A percentile compares a stretch with the other conserved stretches of the same genome.
Evolutionary conservation across 1,140 invertebrate genomes (phyloP).

Genomic region (Eulimnadia texana): DNA sequence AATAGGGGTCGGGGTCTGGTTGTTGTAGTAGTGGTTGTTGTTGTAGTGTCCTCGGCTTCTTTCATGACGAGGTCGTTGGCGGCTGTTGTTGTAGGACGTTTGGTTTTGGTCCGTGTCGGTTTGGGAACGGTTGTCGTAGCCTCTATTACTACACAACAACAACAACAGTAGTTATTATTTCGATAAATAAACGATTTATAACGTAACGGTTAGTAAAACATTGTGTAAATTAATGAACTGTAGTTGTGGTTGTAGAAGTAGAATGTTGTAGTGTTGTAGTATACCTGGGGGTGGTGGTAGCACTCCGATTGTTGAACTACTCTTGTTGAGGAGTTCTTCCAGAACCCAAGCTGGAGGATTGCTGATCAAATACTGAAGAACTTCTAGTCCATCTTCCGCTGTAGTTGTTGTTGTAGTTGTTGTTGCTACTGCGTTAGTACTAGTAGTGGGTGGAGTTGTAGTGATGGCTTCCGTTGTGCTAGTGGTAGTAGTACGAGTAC

Average conservation of each 20-base stretch:
- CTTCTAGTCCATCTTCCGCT: not conserved
- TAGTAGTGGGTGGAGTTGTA: not conserved
- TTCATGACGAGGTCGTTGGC: conserved; percentile 3
- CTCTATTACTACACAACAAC: no score
- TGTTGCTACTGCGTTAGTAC: not conserved
- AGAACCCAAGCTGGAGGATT: conserved; percentile 15
- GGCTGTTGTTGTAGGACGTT: conserved; percentile 10
- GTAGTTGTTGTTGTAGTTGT: not conserved
- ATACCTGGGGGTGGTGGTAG: conserved; percentile 5
- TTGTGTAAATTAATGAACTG: no score
- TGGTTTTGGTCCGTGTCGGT: no score
- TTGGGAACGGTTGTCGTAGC: no score
- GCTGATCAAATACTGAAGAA: conserved; percentile 7
- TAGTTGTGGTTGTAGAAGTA: not conserved
- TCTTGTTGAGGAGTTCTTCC: conserved; percentile 1
- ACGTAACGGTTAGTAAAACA: no score
- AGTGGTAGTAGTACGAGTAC: conserved; percentile 15
- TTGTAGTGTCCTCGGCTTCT: conserved; percentile 4
- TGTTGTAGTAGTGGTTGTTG: conserved; percentile 14
- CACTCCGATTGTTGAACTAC: not conserved
- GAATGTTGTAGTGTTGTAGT: not conserved
- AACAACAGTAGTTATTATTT: no score
- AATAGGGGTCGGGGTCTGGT: conserved; percentile 16
- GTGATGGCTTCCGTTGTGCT: not conserved
- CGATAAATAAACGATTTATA: no score